A percentile compares a stretch with the other conserved stretches of the same genome.
These are phyloP conservation scores for Nibea coibor DNA, from an alignment of 2,113 vertebrate species.

Conservation along the genomic window DNA sequence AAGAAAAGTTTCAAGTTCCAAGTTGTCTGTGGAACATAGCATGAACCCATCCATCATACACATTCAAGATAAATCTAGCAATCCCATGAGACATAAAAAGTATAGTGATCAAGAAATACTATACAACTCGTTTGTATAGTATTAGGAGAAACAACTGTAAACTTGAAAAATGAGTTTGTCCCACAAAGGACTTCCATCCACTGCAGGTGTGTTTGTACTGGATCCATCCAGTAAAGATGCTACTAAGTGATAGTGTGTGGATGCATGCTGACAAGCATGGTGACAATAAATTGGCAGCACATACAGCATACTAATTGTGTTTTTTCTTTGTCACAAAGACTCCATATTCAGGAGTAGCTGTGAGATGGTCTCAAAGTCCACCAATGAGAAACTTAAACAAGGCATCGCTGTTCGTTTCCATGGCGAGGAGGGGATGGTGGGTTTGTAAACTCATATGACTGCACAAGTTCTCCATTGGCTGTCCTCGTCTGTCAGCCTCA, in stretches of 20 bases:
- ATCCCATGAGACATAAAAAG: too few relatives aligned
- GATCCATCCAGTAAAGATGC: background rate
- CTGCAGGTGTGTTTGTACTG: too few relatives aligned
- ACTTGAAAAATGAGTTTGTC: too few relatives aligned
- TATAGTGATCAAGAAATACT: too few relatives aligned
- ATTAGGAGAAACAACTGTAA: too few relatives aligned
- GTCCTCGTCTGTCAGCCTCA: background rate
- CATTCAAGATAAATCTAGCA: too few relatives aligned
- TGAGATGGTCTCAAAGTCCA: constrained; percentile 97
- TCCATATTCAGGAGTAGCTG: constrained; percentile 99
- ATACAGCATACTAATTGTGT: background rate
- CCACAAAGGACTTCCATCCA: too few relatives aligned
- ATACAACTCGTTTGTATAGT: too few relatives aligned
- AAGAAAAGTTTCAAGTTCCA: too few relatives aligned
- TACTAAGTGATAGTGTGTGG: background rate
- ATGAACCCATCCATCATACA: too few relatives aligned
- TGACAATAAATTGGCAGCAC: background rate
- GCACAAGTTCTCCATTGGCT: background rate
- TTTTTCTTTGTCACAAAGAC: constrained; percentile 78
- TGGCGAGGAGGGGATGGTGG: constrained; percentile 98
- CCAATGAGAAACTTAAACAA: constrained; percentile 96
- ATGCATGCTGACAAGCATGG: background rate
- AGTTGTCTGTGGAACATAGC: too few relatives aligned
- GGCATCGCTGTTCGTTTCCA: constrained; percentile 98
- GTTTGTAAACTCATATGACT: constrained; percentile 62